phyloP scores from a whole-genome alignment of 2,888 invertebrate genomes.

The Volucella bombylans region DNA sequence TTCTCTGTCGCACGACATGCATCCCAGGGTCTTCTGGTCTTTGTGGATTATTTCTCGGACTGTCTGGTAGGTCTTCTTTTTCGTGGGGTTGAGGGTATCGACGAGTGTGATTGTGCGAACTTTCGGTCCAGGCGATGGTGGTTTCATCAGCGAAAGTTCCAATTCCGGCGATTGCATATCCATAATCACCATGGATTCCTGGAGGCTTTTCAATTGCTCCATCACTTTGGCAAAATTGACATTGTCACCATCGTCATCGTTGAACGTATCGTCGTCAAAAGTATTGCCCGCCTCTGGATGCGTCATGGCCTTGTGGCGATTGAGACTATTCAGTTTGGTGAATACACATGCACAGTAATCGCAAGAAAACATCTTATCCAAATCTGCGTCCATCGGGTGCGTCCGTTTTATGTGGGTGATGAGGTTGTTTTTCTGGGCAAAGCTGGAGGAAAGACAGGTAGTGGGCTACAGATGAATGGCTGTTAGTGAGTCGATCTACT shows the following conservation, averaged over 20 bases:
- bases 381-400: conserved; percentile 42
- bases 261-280: conserved; percentile 22
- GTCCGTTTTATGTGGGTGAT: conserved; percentile 69
- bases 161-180: conserved; percentile 61
- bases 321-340: conserved; percentile 74
- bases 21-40: conserved; percentile 74
- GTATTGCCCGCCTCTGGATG: conserved; percentile 56
- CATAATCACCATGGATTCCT: conserved; percentile 64
- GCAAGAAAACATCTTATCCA: conserved; percentile 67
- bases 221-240: conserved; percentile 74
- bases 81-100: conserved; percentile 73
- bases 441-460: conserved; percentile 45
- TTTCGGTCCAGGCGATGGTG: conserved; percentile 47
- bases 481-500: not conserved
- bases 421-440: conserved; percentile 73
- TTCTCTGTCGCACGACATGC: conserved; percentile 77
- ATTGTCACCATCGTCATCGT: conserved; percentile 67
- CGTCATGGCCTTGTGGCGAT: conserved; percentile 74
- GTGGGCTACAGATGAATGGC: not conserved
- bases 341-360: conserved; percentile 74
- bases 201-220: conserved; percentile 75
- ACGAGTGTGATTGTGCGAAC: conserved; percentile 55
- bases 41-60: conserved; percentile 69
- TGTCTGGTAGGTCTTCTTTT: conserved; percentile 64
- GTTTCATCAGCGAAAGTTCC: conserved; percentile 48